A percentile compares a stretch with the other conserved stretches of the same genome.
Conservation (phyloP, 1,140 invertebrate species). For the Muscidifurax raptorellus region DNA sequence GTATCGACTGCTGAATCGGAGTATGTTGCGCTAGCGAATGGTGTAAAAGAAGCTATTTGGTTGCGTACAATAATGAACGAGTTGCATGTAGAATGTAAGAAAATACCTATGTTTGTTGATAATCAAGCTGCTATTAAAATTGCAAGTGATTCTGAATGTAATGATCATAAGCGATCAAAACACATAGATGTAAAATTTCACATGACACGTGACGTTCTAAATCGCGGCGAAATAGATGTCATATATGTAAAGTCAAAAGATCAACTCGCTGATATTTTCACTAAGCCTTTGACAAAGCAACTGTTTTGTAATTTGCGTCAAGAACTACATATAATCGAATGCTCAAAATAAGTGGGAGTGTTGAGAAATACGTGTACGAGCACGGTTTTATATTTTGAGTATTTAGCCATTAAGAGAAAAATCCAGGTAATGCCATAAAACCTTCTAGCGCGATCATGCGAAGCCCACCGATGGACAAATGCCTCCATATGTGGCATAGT, state of each 20-base stretch:
- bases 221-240: conserved; percentile 47
- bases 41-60: conserved; percentile 44
- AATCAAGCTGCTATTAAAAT: conserved; percentile 56
- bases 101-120: no score
- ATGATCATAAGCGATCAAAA: conserved; percentile 64
- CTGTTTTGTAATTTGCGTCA: neutral
- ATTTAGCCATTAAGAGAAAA: no score
- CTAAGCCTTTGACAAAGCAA: neutral
- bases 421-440: no score
- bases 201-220: conserved; percentile 55
- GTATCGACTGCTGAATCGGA: conserved; percentile 53
- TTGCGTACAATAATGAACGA: neutral
- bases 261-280: conserved; percentile 42
- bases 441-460: no score
- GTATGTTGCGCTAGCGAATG: conserved; percentile 42
- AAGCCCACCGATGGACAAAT: no score
- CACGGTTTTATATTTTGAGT: no score
- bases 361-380: no score
- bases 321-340: no score
- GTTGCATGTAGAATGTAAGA: neutral
- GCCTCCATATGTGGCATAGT: no score
- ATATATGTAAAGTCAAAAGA: conserved; percentile 46
- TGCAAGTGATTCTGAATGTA: conserved; percentile 55
- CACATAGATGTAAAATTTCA: conserved; percentile 61
- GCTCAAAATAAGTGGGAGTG: no score